phyloP scores from a whole-genome alignment of 2,797 vertebrate genomes.

The Nasua narica region DNA sequence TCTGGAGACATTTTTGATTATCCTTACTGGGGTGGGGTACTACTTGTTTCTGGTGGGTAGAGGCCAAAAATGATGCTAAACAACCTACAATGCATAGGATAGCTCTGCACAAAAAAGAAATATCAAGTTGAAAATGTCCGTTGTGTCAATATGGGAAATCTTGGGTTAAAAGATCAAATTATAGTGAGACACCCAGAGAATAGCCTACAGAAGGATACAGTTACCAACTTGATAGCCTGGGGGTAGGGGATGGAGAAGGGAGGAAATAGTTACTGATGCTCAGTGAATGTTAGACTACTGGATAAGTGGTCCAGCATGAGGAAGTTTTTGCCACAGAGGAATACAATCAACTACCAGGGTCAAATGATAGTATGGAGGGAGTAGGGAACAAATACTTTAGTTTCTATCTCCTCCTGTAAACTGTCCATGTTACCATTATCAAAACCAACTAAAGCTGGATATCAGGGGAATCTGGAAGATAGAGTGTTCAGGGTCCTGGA shows the following conservation, averaged over 20 bases:
- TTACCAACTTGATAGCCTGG: accelerated
- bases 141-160: background rate
- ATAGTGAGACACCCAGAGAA: background rate
- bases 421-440: background rate
- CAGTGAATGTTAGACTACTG: background rate
- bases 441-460: background rate
- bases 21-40: background rate
- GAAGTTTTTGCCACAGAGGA: background rate
- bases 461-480: background rate
- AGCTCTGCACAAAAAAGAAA: background rate
- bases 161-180: background rate
- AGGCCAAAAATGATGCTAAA: background rate
- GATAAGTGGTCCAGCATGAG: background rate
- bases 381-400: background rate
- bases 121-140: background rate
- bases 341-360: background rate
- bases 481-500: background rate
- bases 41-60: background rate
- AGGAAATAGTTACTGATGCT: background rate
- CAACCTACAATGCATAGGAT: background rate
- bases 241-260: too few relatives aligned
- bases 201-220: background rate
- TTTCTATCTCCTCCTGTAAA: background rate
- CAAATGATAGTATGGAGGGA: background rate
- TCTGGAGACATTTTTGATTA: background rate